These are phyloP conservation scores for Labeo catla DNA, from an alignment of 2,113 vertebrate species.

Conservation along the genomic window DNA sequence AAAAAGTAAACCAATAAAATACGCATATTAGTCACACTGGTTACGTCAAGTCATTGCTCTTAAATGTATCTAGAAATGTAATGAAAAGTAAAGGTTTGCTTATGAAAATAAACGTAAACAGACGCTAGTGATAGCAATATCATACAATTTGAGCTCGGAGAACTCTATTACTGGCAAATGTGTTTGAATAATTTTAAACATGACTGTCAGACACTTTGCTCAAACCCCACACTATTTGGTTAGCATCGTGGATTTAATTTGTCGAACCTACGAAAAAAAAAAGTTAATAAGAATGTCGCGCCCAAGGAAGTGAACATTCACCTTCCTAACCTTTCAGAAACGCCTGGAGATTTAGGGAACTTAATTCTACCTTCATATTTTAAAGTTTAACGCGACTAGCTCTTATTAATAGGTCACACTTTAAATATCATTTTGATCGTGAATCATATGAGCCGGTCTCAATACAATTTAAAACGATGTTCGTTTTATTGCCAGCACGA, in stretches of 20 bases:
- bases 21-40: not conserved
- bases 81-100: slow-evolving; percentile 41
- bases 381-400: slow-evolving; percentile 33
- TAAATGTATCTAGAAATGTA: not conserved
- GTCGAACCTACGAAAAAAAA: slow-evolving; percentile 61
- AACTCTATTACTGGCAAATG: slow-evolving; percentile 61
- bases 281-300: slow-evolving; percentile 67
- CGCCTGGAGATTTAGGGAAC: slow-evolving; percentile 58
- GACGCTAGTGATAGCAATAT: slow-evolving; percentile 46
- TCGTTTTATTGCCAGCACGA: not conserved
- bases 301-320: slow-evolving; percentile 46
- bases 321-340: slow-evolving; percentile 69
- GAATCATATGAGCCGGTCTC: slow-evolving; percentile 27
- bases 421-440: slow-evolving; percentile 54
- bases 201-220: slow-evolving; percentile 66
- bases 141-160: slow-evolving; percentile 50
- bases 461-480: slow-evolving; percentile 17
- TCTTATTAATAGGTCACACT: slow-evolving; percentile 56
- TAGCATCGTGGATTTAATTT: slow-evolving; percentile 71
- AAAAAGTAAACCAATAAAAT: slow-evolving; percentile 10
- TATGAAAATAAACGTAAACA: slow-evolving; percentile 27
- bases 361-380: slow-evolving; percentile 45
- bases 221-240: slow-evolving; percentile 65
- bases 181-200: slow-evolving; percentile 71
- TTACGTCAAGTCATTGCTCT: not conserved